These are phyloP conservation scores for Deroptyus accipitrinus DNA, from an alignment of 2,113 vertebrate genomes.

Conservation along the genomic window DNA sequence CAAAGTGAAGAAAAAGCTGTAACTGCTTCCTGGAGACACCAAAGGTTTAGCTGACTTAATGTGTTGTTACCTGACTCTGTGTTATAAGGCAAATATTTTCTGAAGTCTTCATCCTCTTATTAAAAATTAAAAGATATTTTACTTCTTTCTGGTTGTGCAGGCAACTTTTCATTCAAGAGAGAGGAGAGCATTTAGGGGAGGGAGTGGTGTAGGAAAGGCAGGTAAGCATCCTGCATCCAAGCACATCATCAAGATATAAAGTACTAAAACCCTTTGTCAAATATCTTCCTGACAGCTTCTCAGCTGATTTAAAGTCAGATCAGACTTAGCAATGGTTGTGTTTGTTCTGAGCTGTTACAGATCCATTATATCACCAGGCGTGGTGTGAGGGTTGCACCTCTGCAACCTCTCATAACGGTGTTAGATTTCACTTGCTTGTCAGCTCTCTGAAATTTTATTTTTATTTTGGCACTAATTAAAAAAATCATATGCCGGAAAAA, in stretches of 20 bases:
- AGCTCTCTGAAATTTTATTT: not conserved
- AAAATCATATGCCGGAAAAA: fast-evolving
- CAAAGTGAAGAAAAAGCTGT: not conserved
- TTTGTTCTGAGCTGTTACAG: not conserved
- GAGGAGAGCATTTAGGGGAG: not conserved
- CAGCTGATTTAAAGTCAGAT: not conserved
- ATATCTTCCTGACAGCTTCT: not conserved
- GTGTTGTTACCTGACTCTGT: fast-evolving
- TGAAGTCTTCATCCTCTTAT: not conserved
- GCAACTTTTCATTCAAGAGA: not conserved
- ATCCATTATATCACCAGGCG: fast-evolving
- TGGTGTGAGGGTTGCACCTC: fast-evolving
- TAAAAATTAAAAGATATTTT: not conserved
- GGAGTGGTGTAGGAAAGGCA: not conserved
- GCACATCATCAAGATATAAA: fast-evolving
- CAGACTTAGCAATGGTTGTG: not conserved
- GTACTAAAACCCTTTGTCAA: not conserved
- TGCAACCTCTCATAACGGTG: not conserved
- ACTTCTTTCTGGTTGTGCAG: fast-evolving
- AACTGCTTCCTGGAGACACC: not conserved
- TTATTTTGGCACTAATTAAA: not conserved
- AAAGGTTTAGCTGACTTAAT: not conserved
- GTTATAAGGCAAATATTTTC: not conserved
- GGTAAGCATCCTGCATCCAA: not conserved
- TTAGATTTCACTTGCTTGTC: not conserved